Evolutionary conservation across 2,888 invertebrate genomes (phyloP), one percentile per base, ranked within the genome.

Genomic region (Pandemis heparana): DNA sequence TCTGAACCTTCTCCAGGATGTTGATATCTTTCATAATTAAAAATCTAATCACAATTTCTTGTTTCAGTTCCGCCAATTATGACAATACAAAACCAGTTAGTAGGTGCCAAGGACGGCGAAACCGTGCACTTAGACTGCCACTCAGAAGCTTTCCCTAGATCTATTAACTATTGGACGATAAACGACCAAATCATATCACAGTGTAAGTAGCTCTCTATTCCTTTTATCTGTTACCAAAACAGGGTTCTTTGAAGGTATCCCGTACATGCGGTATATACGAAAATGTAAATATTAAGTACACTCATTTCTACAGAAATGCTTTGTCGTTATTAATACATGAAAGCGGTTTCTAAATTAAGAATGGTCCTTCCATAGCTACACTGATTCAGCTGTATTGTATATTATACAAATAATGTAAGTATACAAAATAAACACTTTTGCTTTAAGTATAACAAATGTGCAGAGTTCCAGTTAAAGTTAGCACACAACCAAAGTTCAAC

Each of bases 121-220:
- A 95, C 96, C 77, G 95, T 97, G 81, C 95, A 96, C 65, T 90
- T 97, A 77, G 97, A 97, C 82, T 97, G 97, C 83, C 95, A 96
- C 84, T 96, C 97, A 18, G 97, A 97, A 89, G 97, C 97, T 32
- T 97, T 95, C 85, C 97, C 97, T 43, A 96, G 96, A 87, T 96
- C 97, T 76, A 96, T 97, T 83, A 97, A 97, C 91, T 97, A 97
- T 88, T 97, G 97, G 97, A 96, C 96, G 69, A 95, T 96, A 85
- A 96, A 96, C 83, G 96, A 96, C 78, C 96, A 96, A 88, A 96
- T 96, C 79, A 95, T 96, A 88, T 95, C 96, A 81, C 96, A 96
- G 85, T 96, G 96, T 96, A 82, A 91, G 94, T 32, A 16, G 23
- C n/a, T 51, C 16, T 6, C n/a, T 48, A 3, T 51, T 51, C 5